Percentiles rank a stretch among this genome's conserved stretches.
Evolutionary conservation across 2,113 vertebrate genomes (phyloP).

Genomic region (Corvus cornix): DNA sequence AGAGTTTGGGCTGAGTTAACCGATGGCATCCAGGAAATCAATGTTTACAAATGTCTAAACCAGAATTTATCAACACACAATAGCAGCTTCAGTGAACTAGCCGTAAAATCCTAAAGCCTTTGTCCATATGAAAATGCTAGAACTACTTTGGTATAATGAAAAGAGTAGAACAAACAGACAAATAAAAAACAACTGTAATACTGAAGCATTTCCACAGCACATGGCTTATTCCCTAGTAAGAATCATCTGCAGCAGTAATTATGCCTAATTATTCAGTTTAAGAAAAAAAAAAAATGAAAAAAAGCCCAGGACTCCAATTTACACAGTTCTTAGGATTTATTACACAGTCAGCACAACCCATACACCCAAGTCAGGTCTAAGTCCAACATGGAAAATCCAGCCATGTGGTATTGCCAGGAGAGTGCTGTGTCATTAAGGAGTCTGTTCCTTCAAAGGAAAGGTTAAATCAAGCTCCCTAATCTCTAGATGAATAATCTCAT

Average conservation of each 20-base stretch:
- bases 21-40: background rate
- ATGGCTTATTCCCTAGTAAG: background rate
- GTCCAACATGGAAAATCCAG: background rate
- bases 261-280: background rate
- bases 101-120: background rate
- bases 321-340: background rate
- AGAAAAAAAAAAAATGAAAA: background rate
- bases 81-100: background rate
- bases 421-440: background rate
- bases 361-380: background rate
- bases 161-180: background rate
- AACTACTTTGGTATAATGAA: background rate
- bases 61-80: background rate
- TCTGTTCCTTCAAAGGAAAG: background rate
- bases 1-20: background rate
- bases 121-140: background rate
- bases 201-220: background rate
- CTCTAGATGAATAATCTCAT: conserved; percentile 44
- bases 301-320: background rate
- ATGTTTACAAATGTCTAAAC: background rate
- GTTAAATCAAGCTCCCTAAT: conserved; percentile 24
- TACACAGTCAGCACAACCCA: background rate
- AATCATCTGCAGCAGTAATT: background rate
- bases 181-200: background rate
- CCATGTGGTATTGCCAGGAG: background rate